These are phyloP conservation scores for Rhodeus uyekii DNA, from an alignment of 2,797 vertebrate species.

Conservation along the genomic window DNA sequence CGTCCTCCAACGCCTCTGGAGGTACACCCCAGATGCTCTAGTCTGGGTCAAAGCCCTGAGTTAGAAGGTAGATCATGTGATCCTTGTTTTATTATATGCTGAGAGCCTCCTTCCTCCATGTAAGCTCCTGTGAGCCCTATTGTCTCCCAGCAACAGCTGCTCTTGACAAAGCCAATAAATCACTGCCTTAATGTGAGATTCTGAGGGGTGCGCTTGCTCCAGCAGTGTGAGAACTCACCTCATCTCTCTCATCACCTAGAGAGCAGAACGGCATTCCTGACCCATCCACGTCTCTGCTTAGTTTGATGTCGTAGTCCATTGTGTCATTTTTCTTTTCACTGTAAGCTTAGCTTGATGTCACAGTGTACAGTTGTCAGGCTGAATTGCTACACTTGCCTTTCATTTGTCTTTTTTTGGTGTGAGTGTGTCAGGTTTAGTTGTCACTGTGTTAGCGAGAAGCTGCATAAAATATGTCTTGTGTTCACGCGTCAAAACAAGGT, in stretches of 20 bases:
- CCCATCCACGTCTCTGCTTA: neutral
- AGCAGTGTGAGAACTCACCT: slow-evolving; percentile 26
- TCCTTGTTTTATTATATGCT: slow-evolving; percentile 35
- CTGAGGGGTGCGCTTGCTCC: slow-evolving; percentile 14
- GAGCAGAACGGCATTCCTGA: neutral
- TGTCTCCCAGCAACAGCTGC: slow-evolving; percentile 59
- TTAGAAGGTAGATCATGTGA: neutral
- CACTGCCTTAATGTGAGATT: slow-evolving; percentile 41
- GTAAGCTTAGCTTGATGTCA: slow-evolving; percentile 26
- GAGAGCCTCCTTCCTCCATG: slow-evolving; percentile 46
- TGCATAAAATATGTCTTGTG: slow-evolving; percentile 31
- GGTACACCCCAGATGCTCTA: neutral
- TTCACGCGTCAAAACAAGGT: slow-evolving; percentile 15
- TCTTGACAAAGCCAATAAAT: slow-evolving; percentile 61
- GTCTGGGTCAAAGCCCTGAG: slow-evolving; percentile 10
- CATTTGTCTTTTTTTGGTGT: slow-evolving; percentile 29
- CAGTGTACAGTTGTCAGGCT: slow-evolving; percentile 3
- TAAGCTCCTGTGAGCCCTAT: slow-evolving; percentile 45
- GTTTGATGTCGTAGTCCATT: slow-evolving; percentile 6
- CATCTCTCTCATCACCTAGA: slow-evolving; percentile 21
- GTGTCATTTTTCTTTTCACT: slow-evolving; percentile 23
- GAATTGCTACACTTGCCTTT: slow-evolving; percentile 16
- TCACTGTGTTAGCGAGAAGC: neutral
- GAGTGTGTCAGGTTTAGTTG: slow-evolving; percentile 32
- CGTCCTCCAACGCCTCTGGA: neutral